Percentiles rank a stretch among this genome's conserved stretches.
Conservation (phyloP, 2,113 vertebrate species). For the Phycodurus eques region DNA sequence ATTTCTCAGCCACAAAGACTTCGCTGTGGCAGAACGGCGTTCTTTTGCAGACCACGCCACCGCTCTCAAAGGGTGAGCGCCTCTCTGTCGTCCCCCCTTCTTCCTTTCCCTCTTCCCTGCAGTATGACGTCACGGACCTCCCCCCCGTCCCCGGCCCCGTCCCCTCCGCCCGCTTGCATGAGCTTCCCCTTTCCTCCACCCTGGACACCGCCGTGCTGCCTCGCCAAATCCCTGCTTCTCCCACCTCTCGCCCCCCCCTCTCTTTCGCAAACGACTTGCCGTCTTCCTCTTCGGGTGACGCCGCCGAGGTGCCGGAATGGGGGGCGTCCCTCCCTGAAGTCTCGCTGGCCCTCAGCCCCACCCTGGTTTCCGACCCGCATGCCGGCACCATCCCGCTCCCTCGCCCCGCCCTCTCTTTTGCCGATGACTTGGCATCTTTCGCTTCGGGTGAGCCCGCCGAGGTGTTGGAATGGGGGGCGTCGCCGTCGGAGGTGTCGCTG, state of each 20-base stretch:
- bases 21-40: slow-evolving; percentile 67
- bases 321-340: slow-evolving; percentile 65
- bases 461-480: slow-evolving; percentile 62
- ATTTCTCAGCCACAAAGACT: slow-evolving; percentile 43
- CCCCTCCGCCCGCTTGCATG: slow-evolving; percentile 82
- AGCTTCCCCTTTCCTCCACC: slow-evolving; percentile 78
- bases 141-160: slow-evolving; percentile 8
- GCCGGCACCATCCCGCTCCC: slow-evolving; percentile 77
- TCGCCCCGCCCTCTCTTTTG: slow-evolving; percentile 72
- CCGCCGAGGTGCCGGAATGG: slow-evolving; percentile 61
- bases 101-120: slow-evolving; percentile 72
- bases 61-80: slow-evolving; percentile 90
- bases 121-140: slow-evolving; percentile 67
- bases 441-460: slow-evolving; percentile 63
- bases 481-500: slow-evolving; percentile 64
- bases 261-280: slow-evolving; percentile 59
- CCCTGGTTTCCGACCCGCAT: slow-evolving; percentile 71
- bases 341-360: slow-evolving; percentile 64
- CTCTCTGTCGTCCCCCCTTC: slow-evolving; percentile 78
- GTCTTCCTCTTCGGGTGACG: slow-evolving; percentile 65
- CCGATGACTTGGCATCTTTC: slow-evolving; percentile 50
- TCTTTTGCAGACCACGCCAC: slow-evolving; percentile 81
- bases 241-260: slow-evolving; percentile 78
- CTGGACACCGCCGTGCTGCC: background rate
- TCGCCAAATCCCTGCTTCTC: slow-evolving; percentile 73